These are phyloP conservation scores for Hyaena hyaena DNA, from an alignment of 2,113 vertebrate genomes.

Conservation along the genomic window DNA sequence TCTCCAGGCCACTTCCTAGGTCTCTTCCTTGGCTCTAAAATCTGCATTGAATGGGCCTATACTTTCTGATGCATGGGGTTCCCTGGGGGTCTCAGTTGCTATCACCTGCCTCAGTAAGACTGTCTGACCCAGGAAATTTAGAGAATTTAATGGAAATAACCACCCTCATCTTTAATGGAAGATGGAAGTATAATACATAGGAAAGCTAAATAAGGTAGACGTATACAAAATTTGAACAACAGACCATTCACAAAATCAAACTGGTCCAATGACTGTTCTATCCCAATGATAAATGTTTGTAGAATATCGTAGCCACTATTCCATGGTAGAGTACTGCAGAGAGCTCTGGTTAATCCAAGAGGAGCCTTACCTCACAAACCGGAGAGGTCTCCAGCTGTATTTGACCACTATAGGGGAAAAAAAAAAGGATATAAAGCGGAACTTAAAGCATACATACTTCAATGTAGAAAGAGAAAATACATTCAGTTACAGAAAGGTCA, in stretches of 20 bases:
- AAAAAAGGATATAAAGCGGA: slow-evolving; percentile 49
- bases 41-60: not conserved
- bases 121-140: not conserved
- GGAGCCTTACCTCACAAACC: slow-evolving; percentile 88
- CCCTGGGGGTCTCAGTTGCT: too few species aligned
- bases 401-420: slow-evolving; percentile 85
- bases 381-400: slow-evolving; percentile 87
- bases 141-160: not conserved
- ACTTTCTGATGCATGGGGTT: not conserved
- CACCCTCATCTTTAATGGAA: not conserved
- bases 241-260: not conserved
- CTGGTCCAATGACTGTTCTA: not conserved
- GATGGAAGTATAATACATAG: not conserved
- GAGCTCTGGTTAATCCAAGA: not conserved
- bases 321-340: fast-evolving
- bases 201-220: not conserved
- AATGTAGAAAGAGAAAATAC: slow-evolving; percentile 52
- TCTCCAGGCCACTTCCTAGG: not conserved
- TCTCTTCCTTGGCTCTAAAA: not conserved
- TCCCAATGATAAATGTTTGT: not conserved
- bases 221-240: not conserved
- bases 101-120: not conserved
- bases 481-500: slow-evolving; percentile 54
- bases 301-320: not conserved
- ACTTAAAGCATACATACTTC: slow-evolving; percentile 28